These are phyloP conservation scores for Synanthedon myopaeformis DNA, from an alignment of 2,888 invertebrate species.

Conservation along the genomic window DNA sequence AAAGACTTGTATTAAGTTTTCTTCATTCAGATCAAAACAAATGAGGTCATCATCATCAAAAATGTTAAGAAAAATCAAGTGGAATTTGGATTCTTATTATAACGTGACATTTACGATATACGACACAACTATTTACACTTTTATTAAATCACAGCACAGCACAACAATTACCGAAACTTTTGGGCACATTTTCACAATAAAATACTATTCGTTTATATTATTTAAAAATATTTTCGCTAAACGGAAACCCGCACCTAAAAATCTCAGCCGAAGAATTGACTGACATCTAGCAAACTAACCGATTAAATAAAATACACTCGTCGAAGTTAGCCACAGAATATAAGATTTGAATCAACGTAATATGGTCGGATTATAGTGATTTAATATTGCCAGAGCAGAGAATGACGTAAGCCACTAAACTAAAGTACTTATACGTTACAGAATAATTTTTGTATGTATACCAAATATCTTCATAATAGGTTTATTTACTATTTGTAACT, in stretches of 20 bases:
- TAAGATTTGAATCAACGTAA: conserved; percentile 16
- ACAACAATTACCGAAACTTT: conserved; percentile 1
- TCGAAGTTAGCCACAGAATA: background rate
- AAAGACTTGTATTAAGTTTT: background rate
- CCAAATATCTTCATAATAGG: too few species aligned
- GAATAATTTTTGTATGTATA: too few species aligned
- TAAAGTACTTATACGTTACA: conserved; percentile 3
- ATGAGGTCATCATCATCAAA: conserved; percentile 31
- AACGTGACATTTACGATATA: background rate
- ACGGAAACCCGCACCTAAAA: conserved; percentile 26
- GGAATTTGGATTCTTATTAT: background rate
- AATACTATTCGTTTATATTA: background rate
- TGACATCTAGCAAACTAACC: conserved; percentile 14
- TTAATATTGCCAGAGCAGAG: conserved; percentile 43
- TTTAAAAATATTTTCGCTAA: background rate
- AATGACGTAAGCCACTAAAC: conserved; percentile 42
- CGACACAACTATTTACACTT: conserved; percentile 1
- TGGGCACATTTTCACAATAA: background rate
- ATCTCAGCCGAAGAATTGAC: conserved; percentile 33
- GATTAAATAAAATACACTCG: conserved; percentile 14
- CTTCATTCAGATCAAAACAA: conserved; percentile 15
- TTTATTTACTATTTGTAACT: too few species aligned
- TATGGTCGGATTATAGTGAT: conserved; percentile 19
- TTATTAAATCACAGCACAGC: conserved; percentile 4
- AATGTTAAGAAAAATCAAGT: conserved; percentile 8